Percentiles rank a stretch among this genome's conserved stretches.
These are phyloP conservation scores for Ciconia stormi DNA, from an alignment of 2,113 vertebrate species.

Conservation along the genomic window DNA sequence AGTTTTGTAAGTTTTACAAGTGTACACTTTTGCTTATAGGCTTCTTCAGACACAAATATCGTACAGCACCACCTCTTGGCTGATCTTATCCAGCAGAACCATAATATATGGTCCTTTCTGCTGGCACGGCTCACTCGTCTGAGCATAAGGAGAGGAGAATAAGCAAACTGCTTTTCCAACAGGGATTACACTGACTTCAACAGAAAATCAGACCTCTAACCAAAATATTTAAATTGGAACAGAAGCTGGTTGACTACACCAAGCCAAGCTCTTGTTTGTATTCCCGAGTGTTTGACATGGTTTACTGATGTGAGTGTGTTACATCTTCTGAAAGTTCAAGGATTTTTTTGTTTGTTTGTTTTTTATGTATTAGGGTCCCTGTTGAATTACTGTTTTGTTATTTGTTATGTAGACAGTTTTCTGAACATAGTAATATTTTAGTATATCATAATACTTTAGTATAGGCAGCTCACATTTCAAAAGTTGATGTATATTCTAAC, in stretches of 20 bases:
- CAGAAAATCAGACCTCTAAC: constrained; percentile 8
- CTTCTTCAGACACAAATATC: not conserved
- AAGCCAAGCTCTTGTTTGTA: not conserved
- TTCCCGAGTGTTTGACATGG: not conserved
- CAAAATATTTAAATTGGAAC: constrained; percentile 52
- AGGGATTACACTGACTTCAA: not conserved
- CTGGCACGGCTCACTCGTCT: not conserved
- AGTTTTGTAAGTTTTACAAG: not conserved
- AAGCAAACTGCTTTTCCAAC: constrained; percentile 7
- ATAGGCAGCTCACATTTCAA: not conserved
- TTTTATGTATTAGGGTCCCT: not conserved
- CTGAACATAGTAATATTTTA: not conserved
- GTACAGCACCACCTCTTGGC: not conserved
- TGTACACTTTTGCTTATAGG: rapidly evolving
- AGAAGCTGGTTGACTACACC: not conserved
- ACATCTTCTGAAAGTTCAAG: not conserved
- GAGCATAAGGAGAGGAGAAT: not conserved
- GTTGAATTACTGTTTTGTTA: not conserved
- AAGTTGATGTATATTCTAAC: not conserved
- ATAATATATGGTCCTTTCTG: not conserved
- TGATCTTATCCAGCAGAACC: not conserved
- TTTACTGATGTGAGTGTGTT: not conserved
- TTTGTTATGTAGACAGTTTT: not conserved
- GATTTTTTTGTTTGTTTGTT: not conserved
- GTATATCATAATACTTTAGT: not conserved